These are phyloP conservation scores for Drosophila mercatorum DNA, from an alignment of 2,888 invertebrate genomes.

Conservation along the genomic window DNA sequence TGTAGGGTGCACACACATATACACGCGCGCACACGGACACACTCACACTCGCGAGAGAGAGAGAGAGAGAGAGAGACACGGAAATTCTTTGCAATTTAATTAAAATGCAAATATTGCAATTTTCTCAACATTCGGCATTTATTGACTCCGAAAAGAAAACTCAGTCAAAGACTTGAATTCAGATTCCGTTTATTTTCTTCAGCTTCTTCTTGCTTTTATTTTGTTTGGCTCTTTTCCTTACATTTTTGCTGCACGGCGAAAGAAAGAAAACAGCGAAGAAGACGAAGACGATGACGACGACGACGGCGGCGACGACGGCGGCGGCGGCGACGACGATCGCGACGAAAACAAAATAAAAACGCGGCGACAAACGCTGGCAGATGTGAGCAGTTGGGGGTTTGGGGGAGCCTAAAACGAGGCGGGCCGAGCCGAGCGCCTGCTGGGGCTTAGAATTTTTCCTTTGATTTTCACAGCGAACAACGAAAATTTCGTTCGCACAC, in stretches of 20 bases:
- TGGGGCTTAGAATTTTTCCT: constrained; percentile 30
- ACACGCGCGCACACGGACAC: constrained; percentile 8
- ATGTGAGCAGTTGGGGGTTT: constrained; percentile 7
- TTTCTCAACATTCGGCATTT: constrained; percentile 50
- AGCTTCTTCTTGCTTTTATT: constrained; percentile 17
- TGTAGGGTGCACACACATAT: constrained; percentile 31
- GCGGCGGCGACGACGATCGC: constrained; percentile 35
- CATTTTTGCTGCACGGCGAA: constrained; percentile 55
- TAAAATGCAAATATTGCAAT: constrained; percentile 64
- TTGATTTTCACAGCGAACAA: constrained; percentile 4
- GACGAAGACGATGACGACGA: constrained; percentile 24
- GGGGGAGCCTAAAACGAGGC: not conserved
- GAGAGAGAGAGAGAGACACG: constrained; percentile 7
- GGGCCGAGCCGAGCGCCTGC: constrained; percentile 1
- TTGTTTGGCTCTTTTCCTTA: constrained; percentile 36
- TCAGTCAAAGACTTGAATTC: constrained; percentile 26
- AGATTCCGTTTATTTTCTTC: constrained; percentile 34
- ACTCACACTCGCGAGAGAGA: not conserved
- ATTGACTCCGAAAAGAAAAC: constrained; percentile 22
- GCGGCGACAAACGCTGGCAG: constrained; percentile 46
- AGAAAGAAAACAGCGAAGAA: constrained; percentile 38
- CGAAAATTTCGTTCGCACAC: constrained; percentile 12
- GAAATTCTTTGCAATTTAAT: constrained; percentile 60
- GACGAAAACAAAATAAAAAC: constrained; percentile 67
- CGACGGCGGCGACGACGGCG: constrained; percentile 28